Evolutionary conservation across 2,888 invertebrate species (phyloP).

Genomic region (Emmelina monodactyla): DNA sequence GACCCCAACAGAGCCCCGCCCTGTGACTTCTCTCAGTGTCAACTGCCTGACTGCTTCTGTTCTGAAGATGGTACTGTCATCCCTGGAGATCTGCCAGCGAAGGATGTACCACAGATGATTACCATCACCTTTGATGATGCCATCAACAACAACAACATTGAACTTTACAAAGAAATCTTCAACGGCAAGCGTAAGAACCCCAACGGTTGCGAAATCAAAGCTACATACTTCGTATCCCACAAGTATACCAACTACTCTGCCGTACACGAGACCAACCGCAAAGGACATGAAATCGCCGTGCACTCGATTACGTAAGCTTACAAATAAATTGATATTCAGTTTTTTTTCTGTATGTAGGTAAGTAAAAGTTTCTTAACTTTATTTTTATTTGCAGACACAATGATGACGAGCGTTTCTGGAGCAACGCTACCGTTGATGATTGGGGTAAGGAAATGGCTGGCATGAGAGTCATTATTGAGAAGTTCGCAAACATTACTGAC

Average conservation of each 20-base stretch:
- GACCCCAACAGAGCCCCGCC: slow-evolving; percentile 93
- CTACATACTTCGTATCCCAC: slow-evolving; percentile 91
- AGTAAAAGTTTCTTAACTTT: too few relatives aligned
- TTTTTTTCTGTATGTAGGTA: too few relatives aligned
- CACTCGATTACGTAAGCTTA: slow-evolving; percentile 89
- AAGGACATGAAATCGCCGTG: slow-evolving; percentile 93
- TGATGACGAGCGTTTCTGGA: slow-evolving; percentile 92
- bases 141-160: slow-evolving; percentile 95
- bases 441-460: slow-evolving; percentile 97
- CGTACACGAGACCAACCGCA: slow-evolving; percentile 89
- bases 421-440: slow-evolving; percentile 88
- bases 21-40: slow-evolving; percentile 86
- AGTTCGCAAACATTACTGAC: slow-evolving; percentile 88
- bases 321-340: slow-evolving; percentile 3
- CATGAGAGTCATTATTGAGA: slow-evolving; percentile 89
- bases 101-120: slow-evolving; percentile 93
- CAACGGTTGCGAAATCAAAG: slow-evolving; percentile 92
- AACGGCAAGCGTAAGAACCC: slow-evolving; percentile 89
- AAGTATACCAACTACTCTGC: slow-evolving; percentile 94
- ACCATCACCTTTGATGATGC: slow-evolving; percentile 95
- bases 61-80: slow-evolving; percentile 90
- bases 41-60: slow-evolving; percentile 92
- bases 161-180: slow-evolving; percentile 91
- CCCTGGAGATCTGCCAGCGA: slow-evolving; percentile 83
- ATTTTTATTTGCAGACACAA: slow-evolving; percentile 72